phyloP scores from a whole-genome alignment of 2,797 vertebrate species.

The Acrossocheilus fasciatus region DNA sequence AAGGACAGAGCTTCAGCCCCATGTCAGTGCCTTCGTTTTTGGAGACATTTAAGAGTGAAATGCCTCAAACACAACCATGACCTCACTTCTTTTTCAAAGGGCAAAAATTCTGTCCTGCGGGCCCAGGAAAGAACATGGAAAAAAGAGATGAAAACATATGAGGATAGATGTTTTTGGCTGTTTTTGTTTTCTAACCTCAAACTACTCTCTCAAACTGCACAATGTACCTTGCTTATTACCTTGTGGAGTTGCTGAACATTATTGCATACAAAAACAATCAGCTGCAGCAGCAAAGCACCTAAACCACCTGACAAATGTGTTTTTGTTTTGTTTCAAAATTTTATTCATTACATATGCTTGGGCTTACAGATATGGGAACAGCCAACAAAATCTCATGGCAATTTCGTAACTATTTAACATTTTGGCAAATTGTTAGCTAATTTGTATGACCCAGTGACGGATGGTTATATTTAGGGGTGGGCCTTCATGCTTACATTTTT shows the following conservation, averaged over 20 bases:
- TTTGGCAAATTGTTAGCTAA: background rate
- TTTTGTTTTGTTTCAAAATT: background rate
- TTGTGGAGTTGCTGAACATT: background rate
- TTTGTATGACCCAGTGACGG: background rate
- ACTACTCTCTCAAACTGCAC: background rate
- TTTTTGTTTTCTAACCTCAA: background rate
- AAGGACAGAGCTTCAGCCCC: background rate
- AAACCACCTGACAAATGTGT: background rate
- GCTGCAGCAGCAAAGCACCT: background rate
- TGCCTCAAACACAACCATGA: conserved; percentile 10
- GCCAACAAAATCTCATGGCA: background rate
- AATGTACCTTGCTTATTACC: background rate
- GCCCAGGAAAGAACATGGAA: background rate
- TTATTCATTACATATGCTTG: background rate
- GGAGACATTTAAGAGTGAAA: background rate
- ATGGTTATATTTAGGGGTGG: background rate
- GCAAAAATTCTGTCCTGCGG: background rate
- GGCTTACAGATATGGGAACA: background rate
- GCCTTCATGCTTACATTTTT: background rate
- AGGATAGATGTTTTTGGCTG: background rate
- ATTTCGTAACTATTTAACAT: background rate
- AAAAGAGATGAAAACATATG: background rate
- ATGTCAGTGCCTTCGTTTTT: background rate
- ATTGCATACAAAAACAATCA: background rate
- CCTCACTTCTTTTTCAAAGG: conserved; percentile 6